Conservation (phyloP, 64 coral and sea anemone species). For the Cladopsammia gracilis region DNA sequence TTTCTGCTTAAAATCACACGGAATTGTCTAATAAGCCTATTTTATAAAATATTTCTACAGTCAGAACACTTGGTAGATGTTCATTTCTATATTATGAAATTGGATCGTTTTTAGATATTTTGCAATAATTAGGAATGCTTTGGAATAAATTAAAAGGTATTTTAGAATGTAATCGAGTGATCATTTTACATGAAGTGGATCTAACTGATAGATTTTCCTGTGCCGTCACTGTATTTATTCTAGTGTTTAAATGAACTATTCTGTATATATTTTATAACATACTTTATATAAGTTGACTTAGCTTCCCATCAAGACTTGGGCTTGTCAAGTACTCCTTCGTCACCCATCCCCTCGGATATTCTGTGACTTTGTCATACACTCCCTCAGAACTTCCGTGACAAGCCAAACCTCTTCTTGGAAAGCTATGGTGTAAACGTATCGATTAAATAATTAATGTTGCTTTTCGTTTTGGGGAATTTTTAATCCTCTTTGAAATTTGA, state of each 20-base stretch:
- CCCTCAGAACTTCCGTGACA: too few relatives aligned
- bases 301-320: too few relatives aligned
- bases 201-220: neutral
- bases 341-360: too few relatives aligned
- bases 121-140: neutral
- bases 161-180: constrained; percentile 3
- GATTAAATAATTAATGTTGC: too few relatives aligned
- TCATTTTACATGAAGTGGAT: neutral
- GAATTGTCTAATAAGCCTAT: neutral
- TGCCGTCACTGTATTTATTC: neutral
- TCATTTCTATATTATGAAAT: neutral
- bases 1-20: neutral
- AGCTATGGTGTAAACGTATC: too few relatives aligned
- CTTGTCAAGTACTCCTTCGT: too few relatives aligned
- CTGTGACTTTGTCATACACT: too few relatives aligned
- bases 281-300: neutral
- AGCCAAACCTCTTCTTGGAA: too few relatives aligned
- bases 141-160: neutral
- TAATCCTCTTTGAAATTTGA: too few relatives aligned
- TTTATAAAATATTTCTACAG: neutral
- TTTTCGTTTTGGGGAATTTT: too few relatives aligned
- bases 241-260: neutral
- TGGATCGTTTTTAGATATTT: constrained; percentile 19
- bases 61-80: neutral
- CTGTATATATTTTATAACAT: neutral